phyloP scores from a whole-genome alignment of 2,113 vertebrate genomes.

The Entosphenus tridentatus region DNA sequence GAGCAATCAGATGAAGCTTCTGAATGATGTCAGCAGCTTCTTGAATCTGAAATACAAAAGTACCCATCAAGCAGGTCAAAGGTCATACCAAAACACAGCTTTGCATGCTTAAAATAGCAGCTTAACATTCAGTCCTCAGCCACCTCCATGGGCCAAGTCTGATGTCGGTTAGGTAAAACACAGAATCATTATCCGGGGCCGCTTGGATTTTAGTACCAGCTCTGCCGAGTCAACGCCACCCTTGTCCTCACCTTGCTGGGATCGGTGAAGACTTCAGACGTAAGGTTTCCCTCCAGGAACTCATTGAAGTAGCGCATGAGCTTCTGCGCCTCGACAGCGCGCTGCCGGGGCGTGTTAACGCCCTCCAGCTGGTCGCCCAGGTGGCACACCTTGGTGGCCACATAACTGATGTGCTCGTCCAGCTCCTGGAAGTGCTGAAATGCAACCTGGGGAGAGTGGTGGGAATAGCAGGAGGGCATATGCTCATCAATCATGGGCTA shows the following conservation, averaged over 20 bases:
- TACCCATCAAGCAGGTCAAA: conserved; percentile 4
- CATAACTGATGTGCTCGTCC: conserved; percentile 95
- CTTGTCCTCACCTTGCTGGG: conserved; percentile 55
- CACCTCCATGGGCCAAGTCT: too few species aligned
- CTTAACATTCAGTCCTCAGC: too few species aligned
- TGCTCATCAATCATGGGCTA: too few species aligned
- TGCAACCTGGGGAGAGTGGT: conserved; percentile 40
- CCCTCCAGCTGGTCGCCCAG: conserved; percentile 93
- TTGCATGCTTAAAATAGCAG: too few species aligned
- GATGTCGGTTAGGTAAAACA: too few species aligned
- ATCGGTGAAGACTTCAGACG: conserved; percentile 95
- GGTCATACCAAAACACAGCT: not conserved
- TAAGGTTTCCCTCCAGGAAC: conserved; percentile 92
- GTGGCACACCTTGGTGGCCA: conserved; percentile 97
- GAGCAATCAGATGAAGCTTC: conserved; percentile 92
- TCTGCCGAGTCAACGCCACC: too few species aligned
- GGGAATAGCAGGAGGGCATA: too few species aligned
- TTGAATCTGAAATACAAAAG: conserved; percentile 51
- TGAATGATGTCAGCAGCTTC: conserved; percentile 98
- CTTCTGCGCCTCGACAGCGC: conserved; percentile 90
- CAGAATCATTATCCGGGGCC: too few species aligned
- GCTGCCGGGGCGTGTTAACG: conserved; percentile 85
- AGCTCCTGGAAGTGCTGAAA: conserved; percentile 98
- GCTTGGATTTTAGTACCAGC: too few species aligned
- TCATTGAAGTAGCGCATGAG: conserved; percentile 99